phyloP scores from a whole-genome alignment of 2,113 vertebrate species.

The Pan paniscus region DNA sequence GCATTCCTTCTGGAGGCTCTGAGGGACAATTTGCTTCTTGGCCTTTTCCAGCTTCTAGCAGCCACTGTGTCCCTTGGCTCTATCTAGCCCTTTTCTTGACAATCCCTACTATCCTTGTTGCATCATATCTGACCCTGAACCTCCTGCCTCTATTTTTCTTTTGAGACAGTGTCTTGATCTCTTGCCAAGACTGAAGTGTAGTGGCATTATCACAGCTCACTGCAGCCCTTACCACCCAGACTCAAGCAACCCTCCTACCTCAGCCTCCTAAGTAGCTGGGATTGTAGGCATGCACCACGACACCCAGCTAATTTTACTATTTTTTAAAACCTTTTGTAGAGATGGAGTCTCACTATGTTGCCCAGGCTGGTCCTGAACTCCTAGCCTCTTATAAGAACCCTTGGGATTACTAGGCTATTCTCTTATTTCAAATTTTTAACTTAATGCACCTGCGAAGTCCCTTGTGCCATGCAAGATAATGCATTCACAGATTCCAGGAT shows the following conservation, averaged over 20 bases:
- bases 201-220: no score
- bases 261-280: no score
- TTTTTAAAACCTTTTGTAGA: no score
- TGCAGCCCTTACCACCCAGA: no score
- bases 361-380: no score
- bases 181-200: no score
- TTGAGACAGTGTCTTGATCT: no score
- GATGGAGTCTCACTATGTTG: no score
- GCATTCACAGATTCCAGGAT: neutral
- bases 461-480: neutral
- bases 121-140: neutral
- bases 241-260: no score
- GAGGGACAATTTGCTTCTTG: neutral
- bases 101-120: neutral
- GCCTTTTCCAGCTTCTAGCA: neutral
- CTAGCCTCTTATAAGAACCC: neutral
- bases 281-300: no score
- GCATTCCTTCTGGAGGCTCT: neutral
- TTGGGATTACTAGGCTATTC: neutral
- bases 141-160: neutral
- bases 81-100: neutral
- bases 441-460: neutral
- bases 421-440: neutral
- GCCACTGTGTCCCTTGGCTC: neutral
- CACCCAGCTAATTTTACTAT: no score